Percentiles rank a stretch among this genome's conserved stretches.
These are phyloP conservation scores for Chironomus tentans DNA, from an alignment of 2,888 invertebrate genomes.

Conservation along the genomic window DNA sequence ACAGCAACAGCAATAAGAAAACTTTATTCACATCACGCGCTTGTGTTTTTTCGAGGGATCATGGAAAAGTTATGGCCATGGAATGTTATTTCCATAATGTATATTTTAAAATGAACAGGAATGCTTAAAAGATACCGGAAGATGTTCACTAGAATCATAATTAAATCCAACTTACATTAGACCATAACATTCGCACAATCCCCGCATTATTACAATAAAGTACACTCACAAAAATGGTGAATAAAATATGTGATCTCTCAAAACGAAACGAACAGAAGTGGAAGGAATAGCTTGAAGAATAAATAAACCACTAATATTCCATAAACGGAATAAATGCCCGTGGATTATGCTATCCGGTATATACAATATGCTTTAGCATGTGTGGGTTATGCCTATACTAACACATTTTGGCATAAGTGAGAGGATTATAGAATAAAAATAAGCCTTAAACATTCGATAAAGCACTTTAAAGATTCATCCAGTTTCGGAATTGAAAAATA, in stretches of 20 bases:
- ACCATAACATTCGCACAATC: background rate
- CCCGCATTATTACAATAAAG: background rate
- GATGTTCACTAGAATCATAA: too few species aligned
- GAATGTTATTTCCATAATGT: background rate
- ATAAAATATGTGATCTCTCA: constrained; percentile 6
- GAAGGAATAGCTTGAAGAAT: background rate
- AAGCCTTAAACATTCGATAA: background rate
- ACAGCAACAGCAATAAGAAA: background rate
- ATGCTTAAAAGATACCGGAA: too few species aligned
- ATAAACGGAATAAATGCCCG: background rate
- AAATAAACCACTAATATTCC: constrained; percentile 10
- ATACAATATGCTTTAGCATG: background rate
- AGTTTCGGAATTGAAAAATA: background rate
- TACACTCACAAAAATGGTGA: background rate
- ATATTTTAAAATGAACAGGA: background rate
- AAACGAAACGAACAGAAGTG: background rate
- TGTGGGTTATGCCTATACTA: background rate
- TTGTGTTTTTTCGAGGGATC: background rate
- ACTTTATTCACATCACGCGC: constrained; percentile 6
- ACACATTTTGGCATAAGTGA: background rate
- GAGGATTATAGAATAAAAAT: constrained; percentile 8
- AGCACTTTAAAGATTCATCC: constrained; percentile 7
- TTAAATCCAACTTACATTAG: too few species aligned
- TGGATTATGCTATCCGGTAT: background rate
- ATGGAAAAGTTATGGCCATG: background rate